Base-by-base conservation (phyloP, 2,113 vertebrate species). In the Periophthalmus modestus region DNA sequence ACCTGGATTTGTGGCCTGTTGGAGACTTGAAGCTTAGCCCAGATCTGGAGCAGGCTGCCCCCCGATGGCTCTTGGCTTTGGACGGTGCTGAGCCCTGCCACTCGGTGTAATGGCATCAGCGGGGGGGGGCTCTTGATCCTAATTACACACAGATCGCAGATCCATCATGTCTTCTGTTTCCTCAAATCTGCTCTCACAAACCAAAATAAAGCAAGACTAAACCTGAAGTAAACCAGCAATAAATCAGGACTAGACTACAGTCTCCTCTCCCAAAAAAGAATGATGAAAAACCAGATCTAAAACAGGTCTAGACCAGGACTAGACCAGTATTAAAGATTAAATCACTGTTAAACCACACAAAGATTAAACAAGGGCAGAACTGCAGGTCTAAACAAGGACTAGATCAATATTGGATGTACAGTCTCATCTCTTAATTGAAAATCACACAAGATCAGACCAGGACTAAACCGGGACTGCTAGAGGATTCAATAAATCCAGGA, bases 71-170 rank as follows among this genome's bases (percentile, higher is more conserved):
- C 88, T 89, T 88, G 88, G 90, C 89, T 80, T 87, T 85, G 87
- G 83, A 89, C 92, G 83, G 89, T 87, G 90, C 72, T 86, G 77
- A 75, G 81, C 79, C 84, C 78, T 88, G 84, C 76, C 85, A 84
- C 85, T 88, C 88, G 73, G 84, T 89, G 87, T 88, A 90, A 91
- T 89, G 89, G 89, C 85, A 88, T 85, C 87, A 92, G 90, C 87
- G 72, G 88, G 88, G 83, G 83, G 84, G 85, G 68, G 82, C 87
- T 81, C 91, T 92, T 90, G 87, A 92, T 93, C 91, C 89, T 92
- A 90, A 93, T 91, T 90, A 87, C 91, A 84, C 89, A 87, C 82
- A 66, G 86, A 87, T 89, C 91, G 84, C 89, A 23, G 13, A 59
- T 59, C 57, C 72, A 81, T 87, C 81, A 66, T 79, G 48, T 39